Evolutionary conservation across 2,797 vertebrate species (phyloP), one percentile per base, ranked within the genome.

Genomic region (Gymnothorax reevesii): DNA sequence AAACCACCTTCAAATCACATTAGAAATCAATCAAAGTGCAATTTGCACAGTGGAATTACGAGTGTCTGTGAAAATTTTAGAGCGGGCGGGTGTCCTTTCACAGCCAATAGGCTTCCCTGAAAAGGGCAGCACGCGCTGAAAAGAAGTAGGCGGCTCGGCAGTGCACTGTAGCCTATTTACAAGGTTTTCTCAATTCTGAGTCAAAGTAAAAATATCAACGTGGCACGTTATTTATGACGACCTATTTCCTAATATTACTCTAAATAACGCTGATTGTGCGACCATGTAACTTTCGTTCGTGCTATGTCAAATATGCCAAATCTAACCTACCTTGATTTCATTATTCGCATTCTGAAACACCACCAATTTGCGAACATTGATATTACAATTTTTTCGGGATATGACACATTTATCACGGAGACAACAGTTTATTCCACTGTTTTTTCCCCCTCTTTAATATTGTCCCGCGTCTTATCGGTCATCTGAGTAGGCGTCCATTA

Each of bases 1-100:
- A 97, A 97, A 96, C 95, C 94, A 96, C 94, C 96, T 97, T 97
- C 97, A 97, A 97, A 97, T 97, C 96, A 97, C 97, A 98, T 99
- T 97, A 98, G 97, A 97, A 97, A 97, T 94, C 96, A 97, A 98
- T 98, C 97, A 98, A 97, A 98, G 96, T 92, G 95, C 95, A 93
- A 96, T 96, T 96, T 96, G 96, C 95, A 94, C 96, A 93, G 93
- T 91, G 92, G 94, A 27, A 42, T 77, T 27, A 69, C 25, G 84
- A 73, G 73, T 79, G 75, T 49, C 73, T 77, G 73, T 54, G 75
- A 79, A 54, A 79, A 22, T 79, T 79, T 79, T 79, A 79, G 84
- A 88, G 88, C 91, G 92, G 89, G 88, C 91, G 92, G 89, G 83
- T 60, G 88, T 91, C 86, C 88, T 91, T 90, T 89, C 42, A 82